Evolutionary conservation across 2,888 invertebrate genomes (phyloP), one percentile per base, ranked within the genome.

Genomic region (Boloria selene): DNA sequence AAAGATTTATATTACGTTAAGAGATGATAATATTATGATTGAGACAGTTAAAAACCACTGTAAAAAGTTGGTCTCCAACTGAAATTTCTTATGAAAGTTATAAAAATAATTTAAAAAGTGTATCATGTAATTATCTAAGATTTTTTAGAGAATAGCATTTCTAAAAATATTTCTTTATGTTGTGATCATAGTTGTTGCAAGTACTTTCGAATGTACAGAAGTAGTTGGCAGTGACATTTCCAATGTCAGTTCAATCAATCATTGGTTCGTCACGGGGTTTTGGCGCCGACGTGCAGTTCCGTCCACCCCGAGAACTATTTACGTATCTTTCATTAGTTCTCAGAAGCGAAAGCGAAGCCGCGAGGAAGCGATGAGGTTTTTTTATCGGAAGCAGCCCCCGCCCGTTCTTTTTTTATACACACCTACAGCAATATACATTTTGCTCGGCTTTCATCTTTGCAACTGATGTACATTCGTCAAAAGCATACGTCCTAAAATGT

Each of bases 241-340:
- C 86, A 87, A 87, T 87, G 88, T 87, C 87, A 83, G 70, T 75
- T 76, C 78, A 78, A 88, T 90, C 90, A 84, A 87, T 88, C 88
- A 86, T 72, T 78, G 75, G 77, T 79, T 75, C 80, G 81, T 85
- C 87, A 82, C 73, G 70, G 74, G 74, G 75, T 77, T 77, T 76
- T 73, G 81, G 81, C 79, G 83, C 71, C 80, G 87, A 84, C 84
- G 85, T 85, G 80, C 75, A 77, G 87, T 87, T 88, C 88, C 88
- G 83, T 77, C 79, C 77, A 70, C 70, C 73, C 73, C 73, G 62
- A 45, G 66, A 69, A 82, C 89, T 90, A 91, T 92, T 91, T 91
- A 85, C 80, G 90, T 86, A 81, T 81, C 78, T 88, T 90, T 88
- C 90, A 90, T 90, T 89, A 87, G 84, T 91, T 92, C 91, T 79